Percentiles rank a stretch among this genome's conserved stretches.
These are phyloP conservation scores for Mellilla xanthometata DNA, from an alignment of 2,888 invertebrate genomes.

Conservation along the genomic window DNA sequence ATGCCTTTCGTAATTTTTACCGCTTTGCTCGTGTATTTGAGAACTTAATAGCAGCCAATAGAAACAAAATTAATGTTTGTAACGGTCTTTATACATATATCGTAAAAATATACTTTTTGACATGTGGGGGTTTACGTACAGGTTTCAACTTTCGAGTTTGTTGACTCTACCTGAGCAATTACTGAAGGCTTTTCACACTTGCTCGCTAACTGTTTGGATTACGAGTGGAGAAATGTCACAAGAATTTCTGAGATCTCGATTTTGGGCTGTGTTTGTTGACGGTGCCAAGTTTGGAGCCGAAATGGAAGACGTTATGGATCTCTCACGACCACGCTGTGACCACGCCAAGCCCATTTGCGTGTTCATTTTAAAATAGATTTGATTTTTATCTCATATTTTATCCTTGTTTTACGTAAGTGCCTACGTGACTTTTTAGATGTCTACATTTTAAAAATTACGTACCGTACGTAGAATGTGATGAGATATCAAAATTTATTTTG, in stretches of 20 bases:
- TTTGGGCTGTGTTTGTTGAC: slow-evolving; percentile 13
- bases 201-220: slow-evolving; percentile 62
- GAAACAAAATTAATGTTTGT: slow-evolving; percentile 19
- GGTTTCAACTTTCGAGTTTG: slow-evolving; percentile 30
- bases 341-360: slow-evolving; percentile 3
- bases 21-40: slow-evolving; percentile 15
- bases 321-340: slow-evolving; percentile 10
- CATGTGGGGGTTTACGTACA: neutral
- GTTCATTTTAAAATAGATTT: neutral
- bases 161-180: slow-evolving; percentile 60
- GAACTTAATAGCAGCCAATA: slow-evolving; percentile 15
- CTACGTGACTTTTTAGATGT: slow-evolving; percentile 1
- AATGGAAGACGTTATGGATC: slow-evolving; percentile 31
- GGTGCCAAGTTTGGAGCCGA: slow-evolving; percentile 38
- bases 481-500: too few species aligned
- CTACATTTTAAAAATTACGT: too few species aligned
- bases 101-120: slow-evolving; percentile 5
- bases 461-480: too few species aligned
- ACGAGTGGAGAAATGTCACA: slow-evolving; percentile 63
- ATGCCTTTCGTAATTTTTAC: slow-evolving; percentile 18
- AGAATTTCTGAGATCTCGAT: slow-evolving; percentile 44
- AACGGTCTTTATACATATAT: slow-evolving; percentile 9
- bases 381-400: neutral
- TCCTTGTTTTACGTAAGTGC: neutral
- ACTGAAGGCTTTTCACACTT: slow-evolving; percentile 73